Evolutionary conservation across 2,797 vertebrate species (phyloP).

Genomic region (Anniella stebbinsi): DNA sequence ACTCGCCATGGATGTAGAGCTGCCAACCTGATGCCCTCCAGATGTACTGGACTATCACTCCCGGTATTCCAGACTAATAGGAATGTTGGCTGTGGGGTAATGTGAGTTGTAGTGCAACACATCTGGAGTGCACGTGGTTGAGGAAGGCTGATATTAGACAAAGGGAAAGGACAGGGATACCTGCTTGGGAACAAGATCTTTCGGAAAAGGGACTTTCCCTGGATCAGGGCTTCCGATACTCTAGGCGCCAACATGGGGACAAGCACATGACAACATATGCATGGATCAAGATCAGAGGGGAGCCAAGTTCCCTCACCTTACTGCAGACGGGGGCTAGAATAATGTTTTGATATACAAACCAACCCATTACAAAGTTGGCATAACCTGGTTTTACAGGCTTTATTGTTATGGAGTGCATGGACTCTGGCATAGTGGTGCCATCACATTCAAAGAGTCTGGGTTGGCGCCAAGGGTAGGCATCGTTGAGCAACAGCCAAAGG

Average conservation of each 20-base stretch:
- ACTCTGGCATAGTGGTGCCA: not conserved
- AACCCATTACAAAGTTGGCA: not conserved
- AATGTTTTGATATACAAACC: not conserved
- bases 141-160: not conserved
- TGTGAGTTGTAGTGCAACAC: not conserved
- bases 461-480: too few relatives aligned
- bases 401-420: not conserved
- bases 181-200: not conserved
- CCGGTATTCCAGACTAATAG: too few relatives aligned
- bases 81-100: too few relatives aligned
- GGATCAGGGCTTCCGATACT: slow-evolving; percentile 6
- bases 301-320: not conserved
- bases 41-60: not conserved
- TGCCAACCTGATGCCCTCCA: not conserved
- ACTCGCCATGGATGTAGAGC: slow-evolving; percentile 29
- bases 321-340: not conserved
- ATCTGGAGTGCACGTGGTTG: not conserved
- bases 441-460: not conserved
- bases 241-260: not conserved
- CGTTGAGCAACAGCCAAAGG: too few relatives aligned
- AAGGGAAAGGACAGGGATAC: not conserved
- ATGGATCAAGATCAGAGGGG: not conserved
- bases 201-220: not conserved
- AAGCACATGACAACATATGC: not conserved
- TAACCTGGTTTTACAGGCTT: not conserved